Base-by-base conservation (phyloP, 2,113 vertebrate species). In the Festucalex cinctus region DNA sequence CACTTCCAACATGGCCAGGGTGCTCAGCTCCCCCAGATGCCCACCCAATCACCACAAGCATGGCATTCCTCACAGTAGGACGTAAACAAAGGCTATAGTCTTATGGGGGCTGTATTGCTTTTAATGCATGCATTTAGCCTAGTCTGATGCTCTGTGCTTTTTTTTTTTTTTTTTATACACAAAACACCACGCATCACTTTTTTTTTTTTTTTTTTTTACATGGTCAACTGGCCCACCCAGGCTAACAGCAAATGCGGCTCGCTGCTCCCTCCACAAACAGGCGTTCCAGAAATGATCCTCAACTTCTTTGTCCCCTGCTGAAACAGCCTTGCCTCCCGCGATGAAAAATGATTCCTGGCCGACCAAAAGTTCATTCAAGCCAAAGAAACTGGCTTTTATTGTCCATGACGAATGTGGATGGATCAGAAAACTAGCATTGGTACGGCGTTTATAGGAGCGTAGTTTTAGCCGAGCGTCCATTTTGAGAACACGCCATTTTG, bases 401-500 rank as follows among this genome's bases (percentile, higher is more conserved):
- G 49, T 89, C 89, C 88, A 72, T 62, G 39, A 62, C 17, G 60
- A 81, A 69, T 46, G 66, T 37, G 68, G 69, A 51, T 0, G 49
- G 58, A 28, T 46, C 66, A 6, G 64, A 68, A 65, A 54, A 37
- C 19, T 26, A 35, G 76, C 53, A 37, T 78, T 46, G 60, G 66
- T 70, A 78, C 32, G 66, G 60, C 51, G 20, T 57, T 51, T 81
- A 69, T 36, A 24, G 6, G 57, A 79, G 67, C 73, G 82, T 85
- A 69, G 75, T 49, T 16, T 74, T 76, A 78, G 66, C 67, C 70
- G 66, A 88, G 84, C 92, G 91, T 93, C 92, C 92, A 92, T 93
- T 92, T 92, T 92, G 90, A 90, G 71, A 83, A 68, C 85, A 86
- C 90, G 89, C 90, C 90, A 91, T 92, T 91, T 91, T 90, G 87